Conservation (phyloP, 2,888 invertebrate species). For the Macrosiphum euphorbiae region DNA sequence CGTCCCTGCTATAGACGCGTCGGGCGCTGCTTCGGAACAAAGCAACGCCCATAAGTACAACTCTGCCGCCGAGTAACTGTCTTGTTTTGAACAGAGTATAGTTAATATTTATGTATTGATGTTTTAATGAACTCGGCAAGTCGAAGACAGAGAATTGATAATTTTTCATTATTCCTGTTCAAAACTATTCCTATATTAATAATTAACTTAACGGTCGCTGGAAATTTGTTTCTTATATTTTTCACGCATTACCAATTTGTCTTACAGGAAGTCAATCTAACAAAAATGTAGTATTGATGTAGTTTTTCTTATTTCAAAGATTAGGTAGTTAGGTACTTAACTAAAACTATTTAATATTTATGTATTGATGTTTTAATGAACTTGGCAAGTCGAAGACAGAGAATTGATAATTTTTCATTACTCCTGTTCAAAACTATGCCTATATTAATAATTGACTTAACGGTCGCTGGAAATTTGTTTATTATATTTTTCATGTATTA, state of each 20-base stretch:
- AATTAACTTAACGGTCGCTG: neutral
- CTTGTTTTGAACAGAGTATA: no score
- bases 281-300: neutral
- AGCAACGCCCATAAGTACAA: no score
- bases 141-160: neutral
- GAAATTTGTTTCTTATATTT: neutral
- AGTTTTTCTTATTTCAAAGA: neutral
- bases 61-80: no score
- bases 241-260: neutral
- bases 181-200: slow-evolving; percentile 5
- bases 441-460: neutral
- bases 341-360: neutral
- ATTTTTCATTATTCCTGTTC: neutral
- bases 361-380: neutral
- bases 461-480: neutral
- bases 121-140: no score
- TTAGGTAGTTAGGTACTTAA: neutral
- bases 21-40: no score
- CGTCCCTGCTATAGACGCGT: no score
- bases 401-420: slow-evolving; percentile 1
- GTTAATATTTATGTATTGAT: no score
- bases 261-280: neutral
- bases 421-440: slow-evolving; percentile 1
- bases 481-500: neutral
- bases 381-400: slow-evolving; percentile 7